A percentile compares a stretch with the other conserved stretches of the same genome.
These are phyloP conservation scores for Gopherus flavomarginatus DNA, from an alignment of 2,113 vertebrate species.

Conservation along the genomic window DNA sequence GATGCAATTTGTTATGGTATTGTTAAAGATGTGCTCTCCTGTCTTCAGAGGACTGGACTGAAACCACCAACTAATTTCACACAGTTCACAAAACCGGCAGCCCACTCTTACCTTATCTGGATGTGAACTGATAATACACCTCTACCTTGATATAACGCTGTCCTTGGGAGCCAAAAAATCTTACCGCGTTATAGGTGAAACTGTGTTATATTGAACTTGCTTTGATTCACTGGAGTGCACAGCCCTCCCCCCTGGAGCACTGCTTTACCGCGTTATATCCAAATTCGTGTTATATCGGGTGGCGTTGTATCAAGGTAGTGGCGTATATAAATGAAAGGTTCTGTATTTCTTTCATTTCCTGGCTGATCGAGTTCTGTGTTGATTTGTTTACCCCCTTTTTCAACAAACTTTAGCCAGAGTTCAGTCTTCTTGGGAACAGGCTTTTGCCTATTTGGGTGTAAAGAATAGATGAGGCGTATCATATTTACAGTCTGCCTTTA, in stretches of 20 bases:
- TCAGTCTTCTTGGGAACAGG: background rate
- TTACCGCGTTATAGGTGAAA: no score
- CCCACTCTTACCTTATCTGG: background rate
- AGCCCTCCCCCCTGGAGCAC: no score
- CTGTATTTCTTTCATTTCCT: accelerated
- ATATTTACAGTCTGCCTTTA: constrained; percentile 35
- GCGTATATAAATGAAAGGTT: accelerated
- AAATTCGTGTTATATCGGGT: no score
- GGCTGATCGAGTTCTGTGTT: background rate
- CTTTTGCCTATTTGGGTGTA: constrained; percentile 10
- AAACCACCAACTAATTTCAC: background rate
- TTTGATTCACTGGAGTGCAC: no score
- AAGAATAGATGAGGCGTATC: background rate
- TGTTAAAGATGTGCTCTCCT: background rate
- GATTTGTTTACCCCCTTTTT: constrained; percentile 38
- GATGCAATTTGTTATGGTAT: background rate
- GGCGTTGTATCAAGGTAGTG: no score
- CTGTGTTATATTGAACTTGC: no score
- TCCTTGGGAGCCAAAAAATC: no score
- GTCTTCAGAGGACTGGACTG: background rate
- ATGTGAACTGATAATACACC: background rate
- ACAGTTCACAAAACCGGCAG: background rate
- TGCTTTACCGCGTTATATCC: no score
- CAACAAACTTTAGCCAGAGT: background rate
- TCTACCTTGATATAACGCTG: no score